A percentile compares a stretch with the other conserved stretches of the same genome.
Conservation (phyloP, 2,888 invertebrate genomes). For the Agonum fuliginosum region DNA sequence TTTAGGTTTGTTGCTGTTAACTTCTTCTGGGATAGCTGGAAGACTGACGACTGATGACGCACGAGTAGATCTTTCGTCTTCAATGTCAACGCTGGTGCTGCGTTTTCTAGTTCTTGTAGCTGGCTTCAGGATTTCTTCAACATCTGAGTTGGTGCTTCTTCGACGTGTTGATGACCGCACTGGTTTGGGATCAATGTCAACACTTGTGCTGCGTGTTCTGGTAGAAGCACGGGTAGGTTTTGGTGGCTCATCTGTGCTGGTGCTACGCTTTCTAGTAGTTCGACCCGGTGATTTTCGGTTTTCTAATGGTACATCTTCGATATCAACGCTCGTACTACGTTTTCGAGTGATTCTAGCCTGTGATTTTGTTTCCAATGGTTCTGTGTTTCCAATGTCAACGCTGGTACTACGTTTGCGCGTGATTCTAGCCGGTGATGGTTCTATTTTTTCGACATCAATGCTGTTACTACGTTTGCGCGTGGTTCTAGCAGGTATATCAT, state of each 20-base stretch:
- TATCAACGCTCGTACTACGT: constrained; percentile 56
- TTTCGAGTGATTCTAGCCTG: constrained; percentile 31
- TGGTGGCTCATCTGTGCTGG: neutral
- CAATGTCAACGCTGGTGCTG: constrained; percentile 55
- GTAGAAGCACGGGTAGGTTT: neutral
- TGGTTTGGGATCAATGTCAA: constrained; percentile 12
- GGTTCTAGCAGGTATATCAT: neutral
- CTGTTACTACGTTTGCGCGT: neutral
- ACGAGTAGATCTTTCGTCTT: constrained; percentile 14
- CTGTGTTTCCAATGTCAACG: constrained; percentile 27
- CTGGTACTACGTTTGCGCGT: constrained; percentile 27
- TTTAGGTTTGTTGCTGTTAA: constrained; percentile 25
- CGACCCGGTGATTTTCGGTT: too few species aligned
- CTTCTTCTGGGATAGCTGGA: constrained; percentile 27
- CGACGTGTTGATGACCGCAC: neutral
- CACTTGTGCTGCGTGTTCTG: constrained; percentile 30
- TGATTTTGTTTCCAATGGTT: constrained; percentile 34
- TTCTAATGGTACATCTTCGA: too few species aligned
- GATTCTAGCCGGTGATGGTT: constrained; percentile 5
- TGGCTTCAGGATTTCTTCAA: too few species aligned
- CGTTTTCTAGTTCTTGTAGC: constrained; percentile 9
- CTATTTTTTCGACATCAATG: constrained; percentile 22
- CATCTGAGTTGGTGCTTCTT: neutral
- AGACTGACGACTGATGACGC: constrained; percentile 21
- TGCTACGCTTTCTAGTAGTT: too few species aligned